Evolutionary conservation across 2,113 vertebrate genomes (phyloP).

Genomic region (Hyperopisus bebe): DNA sequence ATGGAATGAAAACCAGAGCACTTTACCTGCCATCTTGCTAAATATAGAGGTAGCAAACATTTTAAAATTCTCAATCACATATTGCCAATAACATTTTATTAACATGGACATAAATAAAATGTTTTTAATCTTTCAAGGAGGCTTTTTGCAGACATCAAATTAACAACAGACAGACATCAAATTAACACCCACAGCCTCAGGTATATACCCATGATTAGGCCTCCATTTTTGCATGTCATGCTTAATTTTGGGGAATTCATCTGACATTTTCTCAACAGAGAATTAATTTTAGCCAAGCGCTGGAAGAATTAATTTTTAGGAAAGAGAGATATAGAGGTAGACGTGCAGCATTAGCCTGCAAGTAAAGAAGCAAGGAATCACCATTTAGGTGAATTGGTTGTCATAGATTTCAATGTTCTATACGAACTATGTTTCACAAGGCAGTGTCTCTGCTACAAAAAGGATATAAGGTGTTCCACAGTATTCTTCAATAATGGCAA

Average conservation of each 20-base stretch:
- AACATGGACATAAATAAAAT: neutral
- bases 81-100: neutral
- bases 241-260: conserved; percentile 8
- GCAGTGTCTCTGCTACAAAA: neutral
- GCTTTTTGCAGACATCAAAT: neutral
- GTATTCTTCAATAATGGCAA: neutral
- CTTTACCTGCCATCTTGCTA: neutral
- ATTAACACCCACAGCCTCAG: neutral
- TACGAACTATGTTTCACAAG: neutral
- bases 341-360: neutral
- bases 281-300: neutral
- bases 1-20: neutral
- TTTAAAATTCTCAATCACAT: neutral
- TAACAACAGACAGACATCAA: neutral
- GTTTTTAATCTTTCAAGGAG: neutral
- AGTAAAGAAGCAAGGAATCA: neutral
- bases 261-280: neutral
- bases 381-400: neutral
- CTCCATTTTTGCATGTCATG: conserved; percentile 4
- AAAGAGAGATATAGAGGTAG: neutral
- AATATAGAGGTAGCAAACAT: neutral
- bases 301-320: neutral
- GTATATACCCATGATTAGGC: neutral
- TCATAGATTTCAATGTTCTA: neutral
- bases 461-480: neutral